Conservation (phyloP, 2,888 invertebrate genomes). For the Nasonia oneida region DNA sequence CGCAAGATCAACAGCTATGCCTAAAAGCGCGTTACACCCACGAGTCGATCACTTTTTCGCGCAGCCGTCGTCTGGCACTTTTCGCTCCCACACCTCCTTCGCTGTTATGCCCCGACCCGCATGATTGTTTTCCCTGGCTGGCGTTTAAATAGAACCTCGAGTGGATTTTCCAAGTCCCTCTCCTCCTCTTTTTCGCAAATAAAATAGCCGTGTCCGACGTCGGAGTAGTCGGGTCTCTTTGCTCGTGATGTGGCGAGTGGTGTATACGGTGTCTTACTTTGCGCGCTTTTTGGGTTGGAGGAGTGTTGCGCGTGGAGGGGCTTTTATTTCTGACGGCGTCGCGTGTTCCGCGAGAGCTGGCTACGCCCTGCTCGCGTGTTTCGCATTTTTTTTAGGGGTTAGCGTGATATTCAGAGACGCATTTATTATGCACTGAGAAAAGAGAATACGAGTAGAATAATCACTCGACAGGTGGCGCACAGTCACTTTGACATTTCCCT, state of each 20-base stretch:
- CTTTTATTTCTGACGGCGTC: neutral
- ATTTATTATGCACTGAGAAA: too few species aligned
- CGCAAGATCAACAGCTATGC: neutral
- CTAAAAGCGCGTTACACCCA: neutral
- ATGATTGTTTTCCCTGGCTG: slow-evolving; percentile 4
- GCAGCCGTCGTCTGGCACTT: neutral
- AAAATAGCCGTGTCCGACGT: neutral
- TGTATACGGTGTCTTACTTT: neutral
- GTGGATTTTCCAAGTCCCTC: slow-evolving; percentile 6
- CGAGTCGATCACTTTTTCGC: slow-evolving; percentile 2
- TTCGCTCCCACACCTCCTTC: neutral
- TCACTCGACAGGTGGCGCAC: too few species aligned
- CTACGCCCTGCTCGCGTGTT: slow-evolving; percentile 2
- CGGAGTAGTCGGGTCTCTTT: neutral
- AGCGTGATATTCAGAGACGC: neutral
- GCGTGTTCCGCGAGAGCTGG: too few species aligned
- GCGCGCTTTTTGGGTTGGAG: neutral
- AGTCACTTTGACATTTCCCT: too few species aligned
- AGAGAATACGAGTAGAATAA: too few species aligned
- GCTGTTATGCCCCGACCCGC: neutral
- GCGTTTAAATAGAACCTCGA: slow-evolving; percentile 1
- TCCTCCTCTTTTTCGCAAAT: neutral
- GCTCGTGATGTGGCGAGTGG: neutral
- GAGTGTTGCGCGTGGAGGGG: neutral
- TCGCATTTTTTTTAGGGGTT: neutral